Conservation (phyloP, 2,113 vertebrate genomes). For the Mormoops blainvillei region DNA sequence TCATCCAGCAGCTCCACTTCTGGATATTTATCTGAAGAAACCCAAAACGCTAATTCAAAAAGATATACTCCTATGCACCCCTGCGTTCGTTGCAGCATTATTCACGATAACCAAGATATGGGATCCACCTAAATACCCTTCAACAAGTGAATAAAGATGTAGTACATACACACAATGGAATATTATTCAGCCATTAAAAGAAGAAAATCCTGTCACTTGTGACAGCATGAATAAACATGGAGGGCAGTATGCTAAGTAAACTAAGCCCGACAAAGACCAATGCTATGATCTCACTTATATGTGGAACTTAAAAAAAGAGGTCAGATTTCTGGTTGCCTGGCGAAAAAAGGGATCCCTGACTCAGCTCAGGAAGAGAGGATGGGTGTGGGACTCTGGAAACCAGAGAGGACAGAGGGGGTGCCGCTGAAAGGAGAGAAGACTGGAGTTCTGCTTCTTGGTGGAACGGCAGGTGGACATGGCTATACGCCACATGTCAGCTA, state of each 20-base stretch:
- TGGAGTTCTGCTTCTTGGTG: background rate
- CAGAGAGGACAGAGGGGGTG: fast-evolving
- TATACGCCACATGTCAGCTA: fast-evolving
- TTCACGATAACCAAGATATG: fast-evolving
- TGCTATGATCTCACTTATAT: background rate
- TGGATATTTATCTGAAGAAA: background rate
- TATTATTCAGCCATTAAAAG: background rate
- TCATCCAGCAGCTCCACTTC: background rate
- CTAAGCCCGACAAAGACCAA: background rate
- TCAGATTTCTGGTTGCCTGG: background rate
- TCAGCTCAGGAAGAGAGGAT: background rate
- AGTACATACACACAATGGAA: too few species aligned
- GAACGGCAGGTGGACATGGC: fast-evolving
- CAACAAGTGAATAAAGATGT: fast-evolving
- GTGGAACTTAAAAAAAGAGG: background rate
- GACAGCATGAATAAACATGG: background rate
- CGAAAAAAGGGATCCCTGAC: background rate
- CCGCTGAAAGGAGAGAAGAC: background rate
- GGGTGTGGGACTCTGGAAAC: background rate
- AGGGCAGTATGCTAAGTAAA: background rate
- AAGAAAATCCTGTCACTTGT: background rate
- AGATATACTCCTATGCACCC: background rate
- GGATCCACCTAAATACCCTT: background rate
- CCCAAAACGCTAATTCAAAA: background rate
- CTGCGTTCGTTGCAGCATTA: fast-evolving